These are phyloP conservation scores for Drosophila nigromelanica DNA, from an alignment of 1,140 invertebrate species.

Conservation along the genomic window DNA sequence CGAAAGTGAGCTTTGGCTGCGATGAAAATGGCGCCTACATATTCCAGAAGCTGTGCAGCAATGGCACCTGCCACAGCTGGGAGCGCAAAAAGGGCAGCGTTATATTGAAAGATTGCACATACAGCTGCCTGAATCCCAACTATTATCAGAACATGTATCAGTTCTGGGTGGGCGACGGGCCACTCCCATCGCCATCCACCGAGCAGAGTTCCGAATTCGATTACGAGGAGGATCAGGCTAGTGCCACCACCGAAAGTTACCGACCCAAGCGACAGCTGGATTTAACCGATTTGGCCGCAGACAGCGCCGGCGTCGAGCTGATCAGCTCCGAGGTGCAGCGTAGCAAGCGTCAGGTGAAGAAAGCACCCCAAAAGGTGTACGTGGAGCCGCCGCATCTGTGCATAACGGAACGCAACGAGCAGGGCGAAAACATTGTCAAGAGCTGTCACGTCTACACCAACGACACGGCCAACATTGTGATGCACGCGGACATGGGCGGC, in stretches of 20 bases:
- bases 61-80: conserved; percentile 87
- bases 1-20: conserved; percentile 88
- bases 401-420: conserved; percentile 78
- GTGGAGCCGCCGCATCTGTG: conserved; percentile 87
- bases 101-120: conserved; percentile 85
- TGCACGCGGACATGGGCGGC: conserved; percentile 84
- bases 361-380: conserved; percentile 51
- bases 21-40: conserved; percentile 87
- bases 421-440: conserved; percentile 67
- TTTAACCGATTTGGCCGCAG: conserved; percentile 24
- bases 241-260: conserved; percentile 65
- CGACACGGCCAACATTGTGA: conserved; percentile 82
- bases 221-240: conserved; percentile 75
- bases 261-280: conserved; percentile 37
- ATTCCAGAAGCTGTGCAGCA: conserved; percentile 88
- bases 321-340: conserved; percentile 56
- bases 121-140: conserved; percentile 85
- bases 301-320: conserved; percentile 62
- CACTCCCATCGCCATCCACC: conserved; percentile 59
- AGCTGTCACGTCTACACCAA: conserved; percentile 86
- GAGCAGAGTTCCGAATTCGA: conserved; percentile 78
- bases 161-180: conserved; percentile 66
- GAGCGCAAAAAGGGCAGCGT: conserved; percentile 86
- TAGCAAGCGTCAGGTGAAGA: conserved; percentile 32
- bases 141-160: conserved; percentile 74